Percentiles rank a stretch among this genome's conserved stretches.
These are phyloP conservation scores for Hippolais icterina DNA, from an alignment of 2,113 vertebrate species.

Conservation along the genomic window DNA sequence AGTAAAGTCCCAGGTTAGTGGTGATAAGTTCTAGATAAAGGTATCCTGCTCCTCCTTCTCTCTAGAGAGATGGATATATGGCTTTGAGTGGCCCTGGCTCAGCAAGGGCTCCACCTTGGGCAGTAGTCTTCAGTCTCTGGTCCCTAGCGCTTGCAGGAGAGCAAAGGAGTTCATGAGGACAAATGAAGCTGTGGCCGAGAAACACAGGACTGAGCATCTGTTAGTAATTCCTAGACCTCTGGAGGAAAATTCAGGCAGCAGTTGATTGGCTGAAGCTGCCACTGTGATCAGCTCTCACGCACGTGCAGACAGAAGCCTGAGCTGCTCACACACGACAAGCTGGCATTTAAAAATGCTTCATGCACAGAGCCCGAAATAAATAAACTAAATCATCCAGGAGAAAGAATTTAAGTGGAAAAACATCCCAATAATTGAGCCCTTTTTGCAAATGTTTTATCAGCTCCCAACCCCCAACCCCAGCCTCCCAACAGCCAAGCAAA, in stretches of 20 bases:
- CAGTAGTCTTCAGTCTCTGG: not conserved
- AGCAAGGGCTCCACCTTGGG: not conserved
- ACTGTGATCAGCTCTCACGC: not conserved
- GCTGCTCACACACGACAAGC: not conserved
- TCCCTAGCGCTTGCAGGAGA: not conserved
- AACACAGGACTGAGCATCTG: not conserved
- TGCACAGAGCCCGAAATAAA: not conserved
- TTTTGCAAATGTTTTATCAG: not conserved
- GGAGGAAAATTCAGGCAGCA: not conserved
- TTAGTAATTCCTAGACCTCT: not conserved
- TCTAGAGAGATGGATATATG: not conserved
- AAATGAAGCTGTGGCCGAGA: not conserved
- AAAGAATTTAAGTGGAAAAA: slow-evolving; percentile 18
- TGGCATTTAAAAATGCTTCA: slow-evolving; percentile 10
- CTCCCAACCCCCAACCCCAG: not conserved
- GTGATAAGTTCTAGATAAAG: not conserved
- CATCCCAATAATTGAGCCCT: not conserved
- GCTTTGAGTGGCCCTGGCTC: not conserved
- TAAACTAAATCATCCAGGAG: not conserved
- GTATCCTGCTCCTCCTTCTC: not conserved
- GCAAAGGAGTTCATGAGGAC: not conserved
- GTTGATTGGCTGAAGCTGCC: not conserved
- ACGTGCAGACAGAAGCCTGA: not conserved
- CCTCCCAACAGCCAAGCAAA: not conserved
- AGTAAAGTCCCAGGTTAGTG: not conserved